phyloP scores from a whole-genome alignment of 1,140 invertebrate genomes.

The Hycleus phaleratus region DNA sequence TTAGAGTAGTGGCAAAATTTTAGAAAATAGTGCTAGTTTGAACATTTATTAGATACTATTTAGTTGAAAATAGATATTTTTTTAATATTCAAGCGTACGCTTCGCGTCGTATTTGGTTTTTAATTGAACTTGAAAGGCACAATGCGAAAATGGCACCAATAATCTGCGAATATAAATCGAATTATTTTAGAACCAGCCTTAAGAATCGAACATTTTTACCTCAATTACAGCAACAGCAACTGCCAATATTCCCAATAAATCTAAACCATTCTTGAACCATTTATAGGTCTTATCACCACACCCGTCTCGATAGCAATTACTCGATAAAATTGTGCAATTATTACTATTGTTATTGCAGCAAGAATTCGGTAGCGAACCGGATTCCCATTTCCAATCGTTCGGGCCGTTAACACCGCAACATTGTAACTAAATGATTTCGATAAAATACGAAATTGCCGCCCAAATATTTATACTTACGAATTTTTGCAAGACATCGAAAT shows the following conservation, averaged over 20 bases:
- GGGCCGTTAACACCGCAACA: slow-evolving; percentile 53
- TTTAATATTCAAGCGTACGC: slow-evolving; percentile 15
- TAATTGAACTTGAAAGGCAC: slow-evolving; percentile 22
- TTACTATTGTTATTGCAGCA: slow-evolving; percentile 16
- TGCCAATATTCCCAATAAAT: slow-evolving; percentile 11
- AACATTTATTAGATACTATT: no score
- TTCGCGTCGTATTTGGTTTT: slow-evolving; percentile 16
- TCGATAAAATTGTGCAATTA: slow-evolving; percentile 17
- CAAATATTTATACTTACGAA: slow-evolving; percentile 10
- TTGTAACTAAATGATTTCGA: slow-evolving; percentile 43
- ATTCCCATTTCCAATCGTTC: slow-evolving; percentile 40
- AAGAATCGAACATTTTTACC: not conserved
- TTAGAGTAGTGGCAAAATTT: no score
- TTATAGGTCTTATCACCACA: slow-evolving; percentile 39
- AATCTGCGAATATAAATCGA: slow-evolving; percentile 43
- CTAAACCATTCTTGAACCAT: slow-evolving; percentile 15
- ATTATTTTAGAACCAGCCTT: slow-evolving; percentile 15
- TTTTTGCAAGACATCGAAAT: slow-evolving; percentile 44
- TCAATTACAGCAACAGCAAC: slow-evolving; percentile 12
- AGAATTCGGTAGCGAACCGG: slow-evolving; percentile 6
- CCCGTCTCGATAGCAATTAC: slow-evolving; percentile 46
- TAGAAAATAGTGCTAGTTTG: no score
- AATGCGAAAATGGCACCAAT: slow-evolving; percentile 23
- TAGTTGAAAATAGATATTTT: not conserved
- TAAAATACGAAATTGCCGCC: not conserved